phyloP scores from a whole-genome alignment of 2,113 vertebrate genomes.

The Pungitius pungitius region DNA sequence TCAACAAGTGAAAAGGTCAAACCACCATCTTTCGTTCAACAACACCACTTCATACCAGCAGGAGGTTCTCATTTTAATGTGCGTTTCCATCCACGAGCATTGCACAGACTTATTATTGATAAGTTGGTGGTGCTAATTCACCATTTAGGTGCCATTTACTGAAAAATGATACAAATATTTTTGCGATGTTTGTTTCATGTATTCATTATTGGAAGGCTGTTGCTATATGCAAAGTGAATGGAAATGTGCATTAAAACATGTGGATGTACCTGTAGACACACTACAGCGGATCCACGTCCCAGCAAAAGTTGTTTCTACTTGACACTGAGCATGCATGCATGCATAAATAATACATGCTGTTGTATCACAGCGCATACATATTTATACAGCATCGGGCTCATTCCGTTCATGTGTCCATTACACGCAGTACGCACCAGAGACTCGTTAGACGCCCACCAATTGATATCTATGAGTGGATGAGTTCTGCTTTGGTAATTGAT shows the following conservation, averaged over 20 bases:
- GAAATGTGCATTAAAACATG: background rate
- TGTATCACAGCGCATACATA: background rate
- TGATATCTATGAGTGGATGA: too few species aligned
- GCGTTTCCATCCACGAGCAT: too few species aligned
- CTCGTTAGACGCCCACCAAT: too few species aligned
- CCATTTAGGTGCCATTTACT: background rate
- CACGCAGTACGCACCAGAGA: too few species aligned
- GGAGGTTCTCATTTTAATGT: background rate
- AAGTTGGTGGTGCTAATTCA: background rate
- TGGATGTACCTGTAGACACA: background rate
- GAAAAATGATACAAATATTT: background rate
- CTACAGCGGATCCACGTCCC: background rate
- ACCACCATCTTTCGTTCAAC: background rate
- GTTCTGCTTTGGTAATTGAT: too few species aligned
- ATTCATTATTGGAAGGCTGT: background rate
- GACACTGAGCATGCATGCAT: background rate
- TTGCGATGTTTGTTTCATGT: background rate
- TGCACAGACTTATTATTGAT: too few species aligned
- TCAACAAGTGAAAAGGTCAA: background rate
- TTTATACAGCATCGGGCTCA: slow-evolving; percentile 2
- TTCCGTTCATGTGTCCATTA: slow-evolving; percentile 16
- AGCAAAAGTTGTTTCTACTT: background rate
- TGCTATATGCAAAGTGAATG: background rate
- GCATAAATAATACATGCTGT: background rate
- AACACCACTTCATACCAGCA: background rate